Percentiles rank a stretch among this genome's conserved stretches.
Conservation (phyloP, 2,888 invertebrate genomes). For the Nebria salina region DNA sequence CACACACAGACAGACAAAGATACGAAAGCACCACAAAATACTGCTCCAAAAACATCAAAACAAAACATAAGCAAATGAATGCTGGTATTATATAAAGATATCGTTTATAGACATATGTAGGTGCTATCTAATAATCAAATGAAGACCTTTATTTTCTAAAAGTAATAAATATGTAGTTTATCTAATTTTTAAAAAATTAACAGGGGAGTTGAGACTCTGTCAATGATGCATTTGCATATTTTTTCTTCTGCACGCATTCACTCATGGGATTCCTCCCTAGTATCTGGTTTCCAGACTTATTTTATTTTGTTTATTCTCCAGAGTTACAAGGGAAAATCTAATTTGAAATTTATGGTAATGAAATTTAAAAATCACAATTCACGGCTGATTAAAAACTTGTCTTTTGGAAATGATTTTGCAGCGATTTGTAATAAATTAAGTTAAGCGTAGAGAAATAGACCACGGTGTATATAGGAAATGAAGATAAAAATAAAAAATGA, state of each 20-base stretch:
- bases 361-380: constrained; percentile 45
- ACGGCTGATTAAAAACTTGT: constrained; percentile 43
- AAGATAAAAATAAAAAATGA: not conserved
- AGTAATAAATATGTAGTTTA: no score
- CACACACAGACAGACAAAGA: not conserved
- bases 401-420: constrained; percentile 20
- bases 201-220: constrained; percentile 37
- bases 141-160: not conserved
- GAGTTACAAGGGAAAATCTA: constrained; percentile 41
- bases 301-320: constrained; percentile 42
- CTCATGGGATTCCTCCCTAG: constrained; percentile 34
- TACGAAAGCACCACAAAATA: not conserved
- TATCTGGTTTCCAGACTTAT: constrained; percentile 40
- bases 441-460: no score
- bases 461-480: not conserved
- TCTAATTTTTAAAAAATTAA: not conserved
- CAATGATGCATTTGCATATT: constrained; percentile 45
- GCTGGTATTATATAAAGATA: not conserved
- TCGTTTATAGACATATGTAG: not conserved
- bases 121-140: not conserved
- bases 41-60: not conserved
- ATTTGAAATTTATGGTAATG: constrained; percentile 46
- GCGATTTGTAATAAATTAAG: constrained; percentile 11
- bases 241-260: constrained; percentile 29
- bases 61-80: not conserved